Conservation (phyloP, 2,888 invertebrate species). For the Ectobius pallidus region DNA sequence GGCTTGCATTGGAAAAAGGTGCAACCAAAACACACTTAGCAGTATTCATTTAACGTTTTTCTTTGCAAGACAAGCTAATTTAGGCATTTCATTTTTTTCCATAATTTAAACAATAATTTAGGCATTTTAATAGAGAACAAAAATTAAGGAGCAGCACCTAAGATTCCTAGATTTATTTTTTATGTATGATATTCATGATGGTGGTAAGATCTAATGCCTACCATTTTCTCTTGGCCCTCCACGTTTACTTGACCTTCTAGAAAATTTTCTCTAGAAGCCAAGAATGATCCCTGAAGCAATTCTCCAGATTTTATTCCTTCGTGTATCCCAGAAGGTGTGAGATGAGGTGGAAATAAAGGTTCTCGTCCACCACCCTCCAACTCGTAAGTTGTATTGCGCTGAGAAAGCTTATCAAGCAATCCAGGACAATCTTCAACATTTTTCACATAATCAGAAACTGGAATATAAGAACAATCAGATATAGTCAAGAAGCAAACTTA, state of each 20-base stretch:
- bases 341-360: slow-evolving; percentile 83
- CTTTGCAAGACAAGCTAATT: no score
- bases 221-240: slow-evolving; percentile 78
- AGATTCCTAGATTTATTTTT: no score
- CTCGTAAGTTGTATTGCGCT: slow-evolving; percentile 26
- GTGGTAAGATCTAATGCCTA: no score
- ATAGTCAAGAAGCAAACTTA: background rate
- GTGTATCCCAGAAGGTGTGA: slow-evolving; percentile 77
- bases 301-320: slow-evolving; percentile 78
- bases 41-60: no score
- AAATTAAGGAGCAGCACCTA: no score
- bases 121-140: no score
- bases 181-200: no score
- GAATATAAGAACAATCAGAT: background rate
- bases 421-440: slow-evolving; percentile 69
- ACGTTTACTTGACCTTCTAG: slow-evolving; percentile 88
- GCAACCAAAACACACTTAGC: no score
- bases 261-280: slow-evolving; percentile 91
- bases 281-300: slow-evolving; percentile 77
- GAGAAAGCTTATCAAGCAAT: slow-evolving; percentile 80
- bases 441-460: slow-evolving; percentile 78
- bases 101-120: no score
- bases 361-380: slow-evolving; percentile 55
- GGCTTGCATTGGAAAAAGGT: no score
- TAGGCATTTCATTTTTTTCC: no score